phyloP scores from a whole-genome alignment of 2,888 invertebrate genomes.

The Athalia circularis region DNA sequence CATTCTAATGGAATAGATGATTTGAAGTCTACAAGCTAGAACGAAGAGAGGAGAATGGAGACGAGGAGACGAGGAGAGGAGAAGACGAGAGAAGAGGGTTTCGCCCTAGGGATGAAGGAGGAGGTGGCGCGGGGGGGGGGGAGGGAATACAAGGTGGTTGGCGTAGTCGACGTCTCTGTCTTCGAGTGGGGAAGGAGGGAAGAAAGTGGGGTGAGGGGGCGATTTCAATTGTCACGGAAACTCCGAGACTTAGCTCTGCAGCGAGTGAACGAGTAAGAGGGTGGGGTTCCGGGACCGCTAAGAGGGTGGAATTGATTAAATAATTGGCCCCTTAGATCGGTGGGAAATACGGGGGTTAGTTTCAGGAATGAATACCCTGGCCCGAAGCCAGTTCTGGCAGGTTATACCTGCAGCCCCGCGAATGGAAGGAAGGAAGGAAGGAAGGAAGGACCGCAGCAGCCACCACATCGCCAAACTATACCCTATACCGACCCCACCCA shows the following conservation, averaged over 20 bases:
- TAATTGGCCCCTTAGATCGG: conserved; percentile 73
- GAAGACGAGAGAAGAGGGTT: not conserved
- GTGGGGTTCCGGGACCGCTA: conserved; percentile 62
- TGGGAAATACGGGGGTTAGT: conserved; percentile 64
- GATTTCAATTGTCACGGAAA: conserved; percentile 69
- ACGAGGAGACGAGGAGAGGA: not conserved
- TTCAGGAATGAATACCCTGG: conserved; percentile 73
- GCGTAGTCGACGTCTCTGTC: not conserved
- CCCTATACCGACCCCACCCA: conserved; percentile 31
- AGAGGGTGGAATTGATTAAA: conserved; percentile 74
- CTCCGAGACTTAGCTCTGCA: conserved; percentile 49
- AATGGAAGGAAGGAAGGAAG: not conserved
- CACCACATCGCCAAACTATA: conserved; percentile 6
- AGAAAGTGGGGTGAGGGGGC: conserved; percentile 33
- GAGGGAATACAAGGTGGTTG: conserved; percentile 35
- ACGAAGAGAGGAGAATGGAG: not conserved
- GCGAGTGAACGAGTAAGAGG: not conserved
- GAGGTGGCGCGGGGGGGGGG: not conserved
- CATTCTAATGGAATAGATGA: conserved; percentile 33
- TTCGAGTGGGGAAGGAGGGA: not conserved
- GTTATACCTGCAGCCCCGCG: conserved; percentile 18
- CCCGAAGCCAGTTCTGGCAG: conserved; percentile 59
- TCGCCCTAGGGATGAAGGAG: conserved; percentile 25
- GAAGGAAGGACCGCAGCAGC: conserved; percentile 24
- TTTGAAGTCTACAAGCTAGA: conserved; percentile 30